phyloP scores from a whole-genome alignment of 2,888 invertebrate genomes.

The Clistopyga incitator region DNA sequence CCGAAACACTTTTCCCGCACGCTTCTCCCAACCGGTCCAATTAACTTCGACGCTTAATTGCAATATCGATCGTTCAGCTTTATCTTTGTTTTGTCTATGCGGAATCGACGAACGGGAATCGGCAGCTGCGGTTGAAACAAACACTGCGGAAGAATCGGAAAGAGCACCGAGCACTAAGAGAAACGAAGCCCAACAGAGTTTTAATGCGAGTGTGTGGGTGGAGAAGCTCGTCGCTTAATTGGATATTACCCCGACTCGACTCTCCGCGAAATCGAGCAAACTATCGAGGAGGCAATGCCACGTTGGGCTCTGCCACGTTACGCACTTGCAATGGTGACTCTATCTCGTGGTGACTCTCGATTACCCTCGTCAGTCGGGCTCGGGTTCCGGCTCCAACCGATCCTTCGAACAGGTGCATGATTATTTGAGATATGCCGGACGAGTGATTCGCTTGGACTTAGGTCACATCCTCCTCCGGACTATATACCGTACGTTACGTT shows the following conservation, averaged over 20 bases:
- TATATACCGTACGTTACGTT: not conserved
- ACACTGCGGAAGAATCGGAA: slow-evolving; percentile 4
- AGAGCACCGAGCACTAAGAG: slow-evolving; percentile 42
- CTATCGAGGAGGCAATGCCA: slow-evolving; percentile 36
- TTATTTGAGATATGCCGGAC: slow-evolving; percentile 49
- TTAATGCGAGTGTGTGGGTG: slow-evolving; percentile 72
- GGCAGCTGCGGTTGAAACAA: not conserved
- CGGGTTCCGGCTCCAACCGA: slow-evolving; percentile 20
- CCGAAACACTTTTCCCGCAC: not conserved
- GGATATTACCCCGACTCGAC: slow-evolving; percentile 72
- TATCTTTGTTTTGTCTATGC: not conserved
- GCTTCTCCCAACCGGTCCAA: not conserved
- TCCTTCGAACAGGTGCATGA: slow-evolving; percentile 31
- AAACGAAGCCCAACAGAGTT: slow-evolving; percentile 74
- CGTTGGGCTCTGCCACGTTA: not conserved
- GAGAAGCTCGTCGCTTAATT: slow-evolving; percentile 72
- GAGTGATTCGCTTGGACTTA: slow-evolving; percentile 30
- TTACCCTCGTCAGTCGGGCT: slow-evolving; percentile 11
- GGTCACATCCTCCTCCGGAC: not conserved
- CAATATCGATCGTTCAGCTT: not conserved
- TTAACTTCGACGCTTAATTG: not conserved
- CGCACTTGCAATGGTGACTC: slow-evolving; percentile 5
- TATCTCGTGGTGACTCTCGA: slow-evolving; percentile 19
- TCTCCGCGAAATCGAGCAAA: slow-evolving; percentile 57
- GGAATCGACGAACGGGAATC: slow-evolving; percentile 17